Base-by-base conservation (phyloP, 2,888 invertebrate species). In the Polydesmus complanatus region DNA sequence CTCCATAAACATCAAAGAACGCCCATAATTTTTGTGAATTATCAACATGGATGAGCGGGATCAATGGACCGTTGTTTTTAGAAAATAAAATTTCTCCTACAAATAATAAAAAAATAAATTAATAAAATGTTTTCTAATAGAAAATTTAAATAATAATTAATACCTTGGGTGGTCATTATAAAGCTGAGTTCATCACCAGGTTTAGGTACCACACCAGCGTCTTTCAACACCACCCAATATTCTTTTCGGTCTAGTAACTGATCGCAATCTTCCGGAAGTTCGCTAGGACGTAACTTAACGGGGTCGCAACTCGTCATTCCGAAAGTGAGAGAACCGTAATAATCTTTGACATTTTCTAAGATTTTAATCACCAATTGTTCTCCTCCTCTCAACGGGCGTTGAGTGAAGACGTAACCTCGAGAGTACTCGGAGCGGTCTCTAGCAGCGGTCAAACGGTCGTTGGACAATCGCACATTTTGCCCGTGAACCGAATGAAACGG, bases 291-390 rank as follows among this genome's bases (percentile, higher is more conserved):
- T 23, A 96, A 73, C 1, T 80, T 80, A 0, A 82, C 80, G 0
- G 97, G 97, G 74, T 97, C 90, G 75, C 95, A 95, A 0, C 94
- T 90, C 0, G 97, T 98, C 59, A 97, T 76, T 0, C 97, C 97
- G 56, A 97, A 82, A 0, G 94, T 89, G 59, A 98, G 74, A 47
- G 91, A 89, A 1, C 96, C 95, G 26, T 88, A 84, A 74, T 89
- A 95, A 70, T 88, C 85, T 3, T 84, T 77, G 68, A 94, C 92
- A 0, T 90, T 89, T 18, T 87, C 82, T 48, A 92, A 76, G 55
- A 78, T 74, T 73, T 89, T 88, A n/a, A 92, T 83, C 2, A 90
- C 85, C 27, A 96, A 78, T 56, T 88, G 85, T 74, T 96, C 95
- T 2, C 89, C 92, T n/a, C 89, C 83, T 60, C 85, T 81, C 70